A percentile compares a stretch with the other conserved stretches of the same genome.
Evolutionary conservation across 2,113 vertebrate species (phyloP).

Genomic region (Agapornis roseicollis): DNA sequence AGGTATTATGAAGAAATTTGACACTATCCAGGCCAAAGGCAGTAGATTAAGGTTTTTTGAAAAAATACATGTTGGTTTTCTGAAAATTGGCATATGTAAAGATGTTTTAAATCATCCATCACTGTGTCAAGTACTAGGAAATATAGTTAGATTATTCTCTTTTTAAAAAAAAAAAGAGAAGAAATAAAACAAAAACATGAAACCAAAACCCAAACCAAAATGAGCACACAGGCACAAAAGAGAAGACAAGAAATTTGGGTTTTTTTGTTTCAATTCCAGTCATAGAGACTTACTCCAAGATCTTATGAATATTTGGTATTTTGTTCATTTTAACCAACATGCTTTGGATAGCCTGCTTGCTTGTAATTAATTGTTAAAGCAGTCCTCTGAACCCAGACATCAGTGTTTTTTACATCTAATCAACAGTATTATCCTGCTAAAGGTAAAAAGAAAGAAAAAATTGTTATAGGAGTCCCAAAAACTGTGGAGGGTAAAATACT

Average conservation of each 20-base stretch:
- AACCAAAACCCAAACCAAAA: accelerated
- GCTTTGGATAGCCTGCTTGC: not conserved
- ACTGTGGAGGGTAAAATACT: not conserved
- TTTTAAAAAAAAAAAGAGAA: not conserved
- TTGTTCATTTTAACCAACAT: not conserved
- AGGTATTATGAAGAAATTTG: not conserved
- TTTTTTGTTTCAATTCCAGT: not conserved
- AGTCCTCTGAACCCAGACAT: not conserved
- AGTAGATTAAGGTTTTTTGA: accelerated
- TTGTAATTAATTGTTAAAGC: not conserved
- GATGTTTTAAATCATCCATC: not conserved
- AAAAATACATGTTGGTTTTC: not conserved
- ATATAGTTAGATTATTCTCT: not conserved
- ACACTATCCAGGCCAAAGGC: not conserved
- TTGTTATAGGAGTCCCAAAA: not conserved
- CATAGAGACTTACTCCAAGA: not conserved
- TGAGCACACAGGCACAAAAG: not conserved
- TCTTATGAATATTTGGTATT: not conserved
- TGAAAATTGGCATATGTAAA: not conserved
- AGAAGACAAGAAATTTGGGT: no score
- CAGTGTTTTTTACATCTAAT: not conserved
- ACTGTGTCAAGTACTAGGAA: not conserved
- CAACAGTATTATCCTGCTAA: not conserved
- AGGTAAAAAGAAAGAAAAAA: not conserved
- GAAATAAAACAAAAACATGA: not conserved